A percentile compares a stretch with the other conserved stretches of the same genome.
These are phyloP conservation scores for Callaeas wilsoni DNA, from an alignment of 2,113 vertebrate species.

Conservation along the genomic window DNA sequence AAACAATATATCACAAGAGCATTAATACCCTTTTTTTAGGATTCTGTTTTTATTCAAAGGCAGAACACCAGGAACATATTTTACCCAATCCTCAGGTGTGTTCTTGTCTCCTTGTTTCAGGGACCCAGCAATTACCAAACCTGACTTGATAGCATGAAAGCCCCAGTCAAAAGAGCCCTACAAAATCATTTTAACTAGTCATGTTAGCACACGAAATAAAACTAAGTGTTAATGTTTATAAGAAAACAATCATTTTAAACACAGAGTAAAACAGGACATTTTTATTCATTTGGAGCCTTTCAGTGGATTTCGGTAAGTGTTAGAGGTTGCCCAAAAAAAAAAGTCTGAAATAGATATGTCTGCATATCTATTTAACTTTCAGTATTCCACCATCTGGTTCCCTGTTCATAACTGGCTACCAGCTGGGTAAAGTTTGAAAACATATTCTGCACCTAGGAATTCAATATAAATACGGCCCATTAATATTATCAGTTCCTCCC, in stretches of 20 bases:
- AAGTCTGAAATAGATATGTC: neutral
- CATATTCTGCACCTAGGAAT: neutral
- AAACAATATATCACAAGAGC: neutral
- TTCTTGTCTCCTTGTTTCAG: constrained; percentile 75
- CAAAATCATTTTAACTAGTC: neutral
- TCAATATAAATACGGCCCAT: neutral
- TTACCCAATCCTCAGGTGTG: constrained; percentile 79
- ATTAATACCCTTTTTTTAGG: neutral
- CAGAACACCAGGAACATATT: neutral
- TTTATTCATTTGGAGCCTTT: neutral
- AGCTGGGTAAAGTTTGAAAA: neutral
- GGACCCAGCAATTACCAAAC: constrained; percentile 77
- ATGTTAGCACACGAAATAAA: neutral
- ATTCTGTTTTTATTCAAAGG: neutral
- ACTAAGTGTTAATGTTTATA: neutral
- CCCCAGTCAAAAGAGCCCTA: constrained; percentile 82
- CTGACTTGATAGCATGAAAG: constrained; percentile 77
- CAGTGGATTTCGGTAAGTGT: neutral
- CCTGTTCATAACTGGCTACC: neutral
- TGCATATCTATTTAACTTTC: neutral
- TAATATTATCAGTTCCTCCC: neutral
- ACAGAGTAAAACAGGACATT: neutral
- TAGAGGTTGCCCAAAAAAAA: neutral
- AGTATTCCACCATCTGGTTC: neutral
- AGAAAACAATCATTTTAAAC: neutral